phyloP scores from a whole-genome alignment of 2,888 invertebrate species.

The Cynaeus angustus region DNA sequence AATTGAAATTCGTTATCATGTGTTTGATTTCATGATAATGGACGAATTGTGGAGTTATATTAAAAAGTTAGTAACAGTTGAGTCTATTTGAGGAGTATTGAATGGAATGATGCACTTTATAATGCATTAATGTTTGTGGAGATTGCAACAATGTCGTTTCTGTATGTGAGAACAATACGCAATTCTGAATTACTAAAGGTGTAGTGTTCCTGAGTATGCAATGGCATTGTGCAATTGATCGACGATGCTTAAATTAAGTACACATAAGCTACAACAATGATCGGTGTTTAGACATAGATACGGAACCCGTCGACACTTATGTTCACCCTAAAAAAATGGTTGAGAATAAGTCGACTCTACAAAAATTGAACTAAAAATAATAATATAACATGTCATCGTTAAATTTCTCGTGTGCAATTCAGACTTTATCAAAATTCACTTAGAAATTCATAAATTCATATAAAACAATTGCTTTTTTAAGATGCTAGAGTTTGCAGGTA shows the following conservation, averaged over 20 bases:
- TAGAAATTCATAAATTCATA: too few relatives aligned
- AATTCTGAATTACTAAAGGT: conserved; percentile 16
- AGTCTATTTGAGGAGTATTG: background rate
- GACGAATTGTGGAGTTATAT: background rate
- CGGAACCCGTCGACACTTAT: too few relatives aligned
- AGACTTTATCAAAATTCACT: too few relatives aligned
- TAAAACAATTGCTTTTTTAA: too few relatives aligned
- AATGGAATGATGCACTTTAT: conserved; percentile 8
- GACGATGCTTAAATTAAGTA: conserved; percentile 25
- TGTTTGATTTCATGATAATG: background rate
- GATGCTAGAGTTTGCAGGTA: too few relatives aligned
- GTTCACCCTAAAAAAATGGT: too few relatives aligned
- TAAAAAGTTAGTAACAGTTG: background rate
- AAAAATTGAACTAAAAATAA: too few relatives aligned
- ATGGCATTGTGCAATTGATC: conserved; percentile 4
- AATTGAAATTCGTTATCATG: background rate
- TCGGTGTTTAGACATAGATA: conserved; percentile 10
- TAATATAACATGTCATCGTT: too few relatives aligned
- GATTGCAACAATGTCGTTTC: conserved; percentile 8
- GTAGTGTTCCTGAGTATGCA: conserved; percentile 22
- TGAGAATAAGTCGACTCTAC: too few relatives aligned
- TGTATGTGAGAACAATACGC: conserved; percentile 13
- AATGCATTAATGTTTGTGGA: conserved; percentile 13
- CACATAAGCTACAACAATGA: conserved; percentile 13
- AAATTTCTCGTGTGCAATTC: too few relatives aligned